A percentile compares a stretch with the other conserved stretches of the same genome.
Conservation (phyloP, 2,888 invertebrate species). For the Mimumesa dahlbomi region DNA sequence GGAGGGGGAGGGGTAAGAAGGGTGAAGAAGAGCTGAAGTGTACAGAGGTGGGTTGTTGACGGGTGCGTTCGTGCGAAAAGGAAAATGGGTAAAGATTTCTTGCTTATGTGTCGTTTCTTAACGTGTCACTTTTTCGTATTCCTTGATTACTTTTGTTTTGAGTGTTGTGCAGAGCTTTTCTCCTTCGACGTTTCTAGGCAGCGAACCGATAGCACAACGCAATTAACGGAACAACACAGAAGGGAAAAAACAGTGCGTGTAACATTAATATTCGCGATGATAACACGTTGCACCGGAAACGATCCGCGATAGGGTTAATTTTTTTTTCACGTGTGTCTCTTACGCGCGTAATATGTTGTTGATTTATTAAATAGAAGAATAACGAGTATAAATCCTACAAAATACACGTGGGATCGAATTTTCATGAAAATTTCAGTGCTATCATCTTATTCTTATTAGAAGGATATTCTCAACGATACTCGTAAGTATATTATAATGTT, state of each 20-base stretch:
- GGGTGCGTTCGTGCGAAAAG: slow-evolving; percentile 2
- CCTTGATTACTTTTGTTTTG: neutral
- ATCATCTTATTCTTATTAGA: neutral
- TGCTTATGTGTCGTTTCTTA: slow-evolving; percentile 7
- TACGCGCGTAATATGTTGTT: neutral
- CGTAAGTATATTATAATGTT: too few species aligned
- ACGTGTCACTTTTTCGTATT: neutral
- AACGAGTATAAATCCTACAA: slow-evolving; percentile 9
- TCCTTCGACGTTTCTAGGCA: slow-evolving; percentile 19
- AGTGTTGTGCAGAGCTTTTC: neutral
- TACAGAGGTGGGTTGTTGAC: neutral
- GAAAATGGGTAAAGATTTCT: slow-evolving; percentile 20
- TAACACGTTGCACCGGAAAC: slow-evolving; percentile 8
- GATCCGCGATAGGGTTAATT: slow-evolving; percentile 17
- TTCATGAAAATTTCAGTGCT: neutral
- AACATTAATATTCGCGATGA: neutral
- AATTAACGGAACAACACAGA: slow-evolving; percentile 6
- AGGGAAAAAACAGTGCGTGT: neutral
- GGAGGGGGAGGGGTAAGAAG: slow-evolving; percentile 33
- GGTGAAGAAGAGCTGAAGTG: slow-evolving; percentile 9
- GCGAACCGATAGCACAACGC: slow-evolving; percentile 19
- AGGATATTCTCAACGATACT: neutral
- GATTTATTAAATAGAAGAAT: neutral
- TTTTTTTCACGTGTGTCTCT: neutral
- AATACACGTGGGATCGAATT: slow-evolving; percentile 7